A percentile compares a stretch with the other conserved stretches of the same genome.
phyloP scores from a whole-genome alignment of 2,888 invertebrate genomes.

The Epirrita christyi region DNA sequence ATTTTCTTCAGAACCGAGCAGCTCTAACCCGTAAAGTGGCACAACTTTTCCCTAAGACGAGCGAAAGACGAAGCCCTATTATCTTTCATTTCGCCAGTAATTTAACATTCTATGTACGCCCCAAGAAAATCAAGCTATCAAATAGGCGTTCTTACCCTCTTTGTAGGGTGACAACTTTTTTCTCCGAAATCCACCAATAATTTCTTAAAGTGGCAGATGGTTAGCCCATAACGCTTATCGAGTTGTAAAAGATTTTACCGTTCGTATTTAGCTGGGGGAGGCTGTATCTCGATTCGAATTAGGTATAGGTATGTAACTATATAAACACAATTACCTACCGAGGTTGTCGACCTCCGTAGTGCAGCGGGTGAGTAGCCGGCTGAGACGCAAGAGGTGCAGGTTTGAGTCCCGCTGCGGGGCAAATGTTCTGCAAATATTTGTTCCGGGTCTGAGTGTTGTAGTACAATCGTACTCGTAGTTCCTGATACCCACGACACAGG shows the following conservation, averaged over 20 bases:
- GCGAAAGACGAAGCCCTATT: conserved; percentile 76
- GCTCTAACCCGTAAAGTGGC: conserved; percentile 53
- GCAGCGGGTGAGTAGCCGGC: too few relatives aligned
- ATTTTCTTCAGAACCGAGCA: not conserved
- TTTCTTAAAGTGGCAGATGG: conserved; percentile 83
- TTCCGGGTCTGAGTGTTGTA: too few relatives aligned
- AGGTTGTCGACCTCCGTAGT: too few relatives aligned
- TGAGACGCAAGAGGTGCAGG: too few relatives aligned
- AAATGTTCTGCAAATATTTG: too few relatives aligned
- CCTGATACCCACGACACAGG: too few relatives aligned
- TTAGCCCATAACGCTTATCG: conserved; percentile 81
- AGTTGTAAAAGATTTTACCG: conserved; percentile 68
- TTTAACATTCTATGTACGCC: conserved; percentile 81
- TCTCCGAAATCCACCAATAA: conserved; percentile 79
- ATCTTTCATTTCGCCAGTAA: conserved; percentile 83
- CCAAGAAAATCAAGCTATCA: conserved; percentile 80
- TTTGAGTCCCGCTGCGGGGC: too few relatives aligned
- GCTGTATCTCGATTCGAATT: conserved; percentile 20
- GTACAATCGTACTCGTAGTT: too few relatives aligned
- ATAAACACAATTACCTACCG: conserved; percentile 10
- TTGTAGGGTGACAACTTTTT: conserved; percentile 77
- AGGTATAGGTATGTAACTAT: conserved; percentile 8
- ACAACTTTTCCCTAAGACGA: conserved; percentile 57
- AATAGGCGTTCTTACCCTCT: conserved; percentile 73
- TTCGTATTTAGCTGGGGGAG: conserved; percentile 31